phyloP scores from a whole-genome alignment of 2,888 invertebrate genomes.

The Cybosia mesomella region DNA sequence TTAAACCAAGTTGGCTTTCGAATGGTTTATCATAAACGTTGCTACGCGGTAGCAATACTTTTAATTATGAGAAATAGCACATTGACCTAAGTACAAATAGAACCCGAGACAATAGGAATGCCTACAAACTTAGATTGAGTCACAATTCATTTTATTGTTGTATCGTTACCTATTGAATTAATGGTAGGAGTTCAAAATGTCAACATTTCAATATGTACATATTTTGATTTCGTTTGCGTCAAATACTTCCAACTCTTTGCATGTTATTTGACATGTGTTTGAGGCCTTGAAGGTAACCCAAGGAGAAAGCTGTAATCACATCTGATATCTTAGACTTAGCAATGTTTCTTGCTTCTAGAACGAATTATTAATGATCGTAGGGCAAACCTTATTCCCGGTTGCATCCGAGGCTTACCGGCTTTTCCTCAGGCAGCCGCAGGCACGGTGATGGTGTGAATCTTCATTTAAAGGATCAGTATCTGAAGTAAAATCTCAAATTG shows the following conservation, averaged over 20 bases:
- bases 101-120: constrained; percentile 30
- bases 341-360: too few relatives aligned
- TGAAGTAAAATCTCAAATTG: too few relatives aligned
- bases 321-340: too few relatives aligned
- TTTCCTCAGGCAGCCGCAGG: too few relatives aligned
- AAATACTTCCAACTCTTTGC: background rate
- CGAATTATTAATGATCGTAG: too few relatives aligned
- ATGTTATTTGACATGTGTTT: background rate
- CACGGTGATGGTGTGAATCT: too few relatives aligned
- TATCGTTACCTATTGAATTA: constrained; percentile 42
- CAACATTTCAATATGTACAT: constrained; percentile 45
- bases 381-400: too few relatives aligned
- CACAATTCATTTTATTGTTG: constrained; percentile 41
- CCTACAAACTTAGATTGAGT: constrained; percentile 33
- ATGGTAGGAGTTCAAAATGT: constrained; percentile 43
- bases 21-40: background rate
- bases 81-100: constrained; percentile 29
- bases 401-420: too few relatives aligned
- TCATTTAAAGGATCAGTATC: too few relatives aligned
- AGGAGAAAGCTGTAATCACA: background rate
- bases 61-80: constrained; percentile 27
- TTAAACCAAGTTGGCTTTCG: background rate
- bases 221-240: constrained; percentile 13
- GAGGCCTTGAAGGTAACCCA: background rate
- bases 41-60: background rate